Evolutionary conservation across 2,113 vertebrate genomes (phyloP), one percentile per base, ranked within the genome.

Genomic region (Prochilodus magdalenae): DNA sequence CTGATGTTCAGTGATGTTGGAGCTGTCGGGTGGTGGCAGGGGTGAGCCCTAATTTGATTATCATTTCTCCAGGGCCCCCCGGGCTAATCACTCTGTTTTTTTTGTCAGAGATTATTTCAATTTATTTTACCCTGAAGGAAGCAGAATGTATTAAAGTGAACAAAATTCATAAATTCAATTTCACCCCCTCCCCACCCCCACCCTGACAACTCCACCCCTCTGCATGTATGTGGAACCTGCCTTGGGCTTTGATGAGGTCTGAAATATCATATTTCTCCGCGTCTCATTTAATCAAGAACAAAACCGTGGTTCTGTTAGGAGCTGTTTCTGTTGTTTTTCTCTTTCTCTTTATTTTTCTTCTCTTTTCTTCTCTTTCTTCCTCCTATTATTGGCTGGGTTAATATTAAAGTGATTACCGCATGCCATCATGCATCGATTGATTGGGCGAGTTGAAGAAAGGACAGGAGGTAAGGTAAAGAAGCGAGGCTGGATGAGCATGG

Each of bases 21-120:
- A 22, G 30, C 65, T 36, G 49, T 76, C 47, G 67, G 82, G 88
- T 88, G 73, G 82, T 74, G 70, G 83, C 51, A 73, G 66, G 81
- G 73, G 85, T 84, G 70, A 69, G 89, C 77, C 89, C 86, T 93
- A 91, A 91, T 91, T 88, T 91, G 89, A 94, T 93, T 89, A 92
- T 53, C 77, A 77, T 55, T 80, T 90, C 92, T 87, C 76, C 29
- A 26, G 89, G 90, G 88, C 85, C 85, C 51, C 79, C 84, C 63
- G 36, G 69, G 69, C 79, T 87, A 84, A 90, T 92, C 88, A 73
- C 86, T 88, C 85, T 92, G 89, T 92, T 92, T 90, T 24, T 69
- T 77, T 57, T 44, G 40, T 44, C 40, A 44, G 40, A 44, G 40
- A 82, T 80, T 60, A 81, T 88, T 88, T 91, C 82, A 87, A 88